Evolutionary conservation across 2,888 invertebrate species (phyloP), one percentile per base, ranked within the genome.

Genomic region (Lacanobia oleracea): DNA sequence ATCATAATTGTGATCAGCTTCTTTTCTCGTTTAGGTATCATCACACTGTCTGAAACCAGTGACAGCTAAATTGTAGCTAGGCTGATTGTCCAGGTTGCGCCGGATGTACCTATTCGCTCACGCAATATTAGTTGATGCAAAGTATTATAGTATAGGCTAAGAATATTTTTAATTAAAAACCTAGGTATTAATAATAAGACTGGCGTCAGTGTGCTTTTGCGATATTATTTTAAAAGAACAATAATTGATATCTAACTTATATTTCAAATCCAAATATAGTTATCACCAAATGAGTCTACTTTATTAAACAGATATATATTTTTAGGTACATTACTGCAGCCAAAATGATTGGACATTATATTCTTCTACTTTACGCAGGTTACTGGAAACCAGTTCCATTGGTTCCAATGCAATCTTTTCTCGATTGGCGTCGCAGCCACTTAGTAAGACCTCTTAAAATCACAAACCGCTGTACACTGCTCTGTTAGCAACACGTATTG

Each of bases 311-410:
- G 7, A 53, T 9, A 21, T n/a, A 12, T 12, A n/a, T 23, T n/a
- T 37, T 4, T 50, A 33, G n/a, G 16, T 53, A 53, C 16, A 33
- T 10, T 51, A 45, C 54, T 43, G 50, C 16, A 50, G 37, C 50
- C 37, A 23, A 78, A 72, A 62, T 54, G 45, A 65, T 62, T 61
- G 60, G 57, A 60, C 56, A 60, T 57, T 57, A 62, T 60, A 56
- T 56, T 67, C 59, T 69, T 64, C 45, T 69, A 67, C 45, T 67
- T 68, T 61, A 64, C 59, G 51, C 63, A 67, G 70, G 75, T 78
- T 72, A 76, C 71, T 72, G 60, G 54, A 72, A 86, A 86, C 86
- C 81, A 69, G 87, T 88, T 88, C 37, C 68, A 77, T 82, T 75
- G 76, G 53, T 53, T 74, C 72, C 72, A 81, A 78, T 81, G 81